Evolutionary conservation across 2,888 invertebrate species (phyloP), one percentile per base, ranked within the genome.

Genomic region (Hymenopus coronatus): DNA sequence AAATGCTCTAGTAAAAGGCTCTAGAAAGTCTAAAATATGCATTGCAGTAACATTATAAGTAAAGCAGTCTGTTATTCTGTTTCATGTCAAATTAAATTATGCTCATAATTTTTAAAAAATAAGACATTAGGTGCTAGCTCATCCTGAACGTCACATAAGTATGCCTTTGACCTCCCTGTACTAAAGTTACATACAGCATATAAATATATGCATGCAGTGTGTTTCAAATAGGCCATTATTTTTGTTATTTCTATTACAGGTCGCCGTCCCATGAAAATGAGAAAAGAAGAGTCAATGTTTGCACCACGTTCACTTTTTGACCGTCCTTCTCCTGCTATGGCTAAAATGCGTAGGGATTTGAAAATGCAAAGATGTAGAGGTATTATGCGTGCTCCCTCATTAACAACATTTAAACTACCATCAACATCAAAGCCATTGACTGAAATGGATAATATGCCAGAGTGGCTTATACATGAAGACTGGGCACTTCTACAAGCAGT

Each of bases 381-480:
- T 0, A 86, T 91, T 83, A 89, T 91, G 33, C 90, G 91, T n/a
- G 88, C 94, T 95, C 90, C 91, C n/a, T 54, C 88, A 14, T 70
- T 90, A 28, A 89, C 91, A 2, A 89, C 89, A 7, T 89, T 91
- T 84, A 91, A 90, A 84, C 90, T 91, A 33, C 90, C 91, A 85
- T 87, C 91, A 12, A 90, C 91, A 8, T 54, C 88, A 14, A 91
- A 91, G 88, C 91, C 91, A 7, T 92, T 94, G 3, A 92, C 93
- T 0, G 96, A 96, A 91, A 95, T 95, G 12, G 96, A 96, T 84
- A 94, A 96, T 90, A 95, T 95, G 91, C 96, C 97, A 90, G 98
- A 98, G 91, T 99, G 99, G 99, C 95, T 97, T 91, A 96, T 98
- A 90, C 96, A 97, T 92, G 99, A 99, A 93, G 99, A 99, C 93